phyloP scores from a whole-genome alignment of 2,113 vertebrate species.

The Fukomys damarensis region DNA sequence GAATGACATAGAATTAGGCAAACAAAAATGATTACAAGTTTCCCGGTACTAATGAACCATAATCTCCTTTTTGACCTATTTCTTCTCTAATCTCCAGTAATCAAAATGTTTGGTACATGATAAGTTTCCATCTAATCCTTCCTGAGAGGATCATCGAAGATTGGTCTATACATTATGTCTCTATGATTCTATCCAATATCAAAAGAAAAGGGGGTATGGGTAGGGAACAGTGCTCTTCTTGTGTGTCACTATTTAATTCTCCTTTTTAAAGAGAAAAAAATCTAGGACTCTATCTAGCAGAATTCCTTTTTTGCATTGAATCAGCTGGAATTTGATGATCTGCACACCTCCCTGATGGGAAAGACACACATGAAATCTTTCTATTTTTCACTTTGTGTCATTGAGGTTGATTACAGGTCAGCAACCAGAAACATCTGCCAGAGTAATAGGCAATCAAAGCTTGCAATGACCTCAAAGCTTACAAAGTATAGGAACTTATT shows the following conservation, averaged over 20 bases:
- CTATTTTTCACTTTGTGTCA: background rate
- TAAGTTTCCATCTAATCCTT: constrained; percentile 24
- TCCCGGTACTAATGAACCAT: constrained; percentile 16
- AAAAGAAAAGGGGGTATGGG: background rate
- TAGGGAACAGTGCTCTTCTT: background rate
- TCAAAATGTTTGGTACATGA: background rate
- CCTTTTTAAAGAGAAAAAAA: background rate
- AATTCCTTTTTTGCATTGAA: background rate
- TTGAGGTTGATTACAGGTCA: background rate
- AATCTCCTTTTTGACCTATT: background rate
- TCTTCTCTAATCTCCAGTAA: constrained; percentile 16
- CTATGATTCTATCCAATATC: background rate
- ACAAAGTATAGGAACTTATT: background rate
- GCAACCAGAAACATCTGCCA: background rate
- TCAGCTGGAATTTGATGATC: background rate
- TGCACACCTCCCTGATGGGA: background rate
- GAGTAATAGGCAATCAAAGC: background rate
- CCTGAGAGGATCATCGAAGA: background rate
- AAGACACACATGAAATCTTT: background rate
- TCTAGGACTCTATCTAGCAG: background rate
- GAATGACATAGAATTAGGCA: background rate
- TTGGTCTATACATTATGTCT: background rate
- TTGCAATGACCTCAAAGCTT: background rate
- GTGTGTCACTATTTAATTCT: background rate
- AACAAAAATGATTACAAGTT: background rate